phyloP scores from a whole-genome alignment of 2,888 invertebrate genomes.

The Protula sp. region DNA sequence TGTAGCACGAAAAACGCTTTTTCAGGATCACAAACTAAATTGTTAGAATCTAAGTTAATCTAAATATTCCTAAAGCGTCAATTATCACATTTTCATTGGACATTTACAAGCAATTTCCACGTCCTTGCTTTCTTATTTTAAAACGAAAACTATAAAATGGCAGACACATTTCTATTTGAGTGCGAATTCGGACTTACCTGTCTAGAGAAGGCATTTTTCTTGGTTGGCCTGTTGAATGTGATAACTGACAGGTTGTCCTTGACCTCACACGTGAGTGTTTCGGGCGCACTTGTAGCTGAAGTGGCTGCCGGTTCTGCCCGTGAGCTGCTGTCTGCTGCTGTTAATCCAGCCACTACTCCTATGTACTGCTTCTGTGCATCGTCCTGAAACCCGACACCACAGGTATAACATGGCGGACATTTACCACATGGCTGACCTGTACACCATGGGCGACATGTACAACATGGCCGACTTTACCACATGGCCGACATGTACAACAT shows the following conservation, averaged over 20 bases:
- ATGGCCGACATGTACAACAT: background rate
- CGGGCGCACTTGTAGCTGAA: constrained; percentile 5
- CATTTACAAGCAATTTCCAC: too few relatives aligned
- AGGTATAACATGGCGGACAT: background rate
- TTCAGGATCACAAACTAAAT: too few relatives aligned
- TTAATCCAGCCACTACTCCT: constrained; percentile 53
- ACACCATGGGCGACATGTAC: background rate
- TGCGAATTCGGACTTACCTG: too few relatives aligned
- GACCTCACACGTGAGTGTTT: constrained; percentile 15
- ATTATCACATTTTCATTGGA: too few relatives aligned
- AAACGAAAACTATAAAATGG: too few relatives aligned
- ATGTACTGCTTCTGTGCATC: constrained; percentile 58
- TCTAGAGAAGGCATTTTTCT: constrained; percentile 71
- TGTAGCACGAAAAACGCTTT: constrained; percentile 27
- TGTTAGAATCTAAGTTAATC: too few relatives aligned
- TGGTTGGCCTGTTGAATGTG: constrained; percentile 69
- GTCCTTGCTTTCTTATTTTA: too few relatives aligned
- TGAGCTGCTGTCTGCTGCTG: background rate
- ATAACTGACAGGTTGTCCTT: constrained; percentile 36
- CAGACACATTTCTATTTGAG: too few relatives aligned
- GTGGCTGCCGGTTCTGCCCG: background rate
- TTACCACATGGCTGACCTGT: background rate
- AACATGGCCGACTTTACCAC: background rate
- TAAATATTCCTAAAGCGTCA: too few relatives aligned
- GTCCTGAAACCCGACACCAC: constrained; percentile 42